Evolutionary conservation across 2,113 vertebrate genomes (phyloP).

Genomic region (Tricholaema leucomelas): DNA sequence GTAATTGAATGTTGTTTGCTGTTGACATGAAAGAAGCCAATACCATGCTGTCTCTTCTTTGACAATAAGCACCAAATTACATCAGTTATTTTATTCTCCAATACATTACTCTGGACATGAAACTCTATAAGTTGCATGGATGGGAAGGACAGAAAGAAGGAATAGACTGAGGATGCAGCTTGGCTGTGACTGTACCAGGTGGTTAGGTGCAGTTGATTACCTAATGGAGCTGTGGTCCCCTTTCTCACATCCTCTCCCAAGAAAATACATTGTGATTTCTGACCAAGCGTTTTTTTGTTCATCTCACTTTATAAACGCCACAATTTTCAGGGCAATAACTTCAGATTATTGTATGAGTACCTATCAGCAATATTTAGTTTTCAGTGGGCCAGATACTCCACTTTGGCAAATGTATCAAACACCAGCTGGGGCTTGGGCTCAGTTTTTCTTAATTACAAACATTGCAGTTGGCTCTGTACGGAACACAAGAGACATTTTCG

Average conservation of each 20-base stretch:
- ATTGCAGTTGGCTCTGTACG: background rate
- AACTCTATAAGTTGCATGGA: background rate
- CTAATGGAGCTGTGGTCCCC: background rate
- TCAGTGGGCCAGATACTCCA: background rate
- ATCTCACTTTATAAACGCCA: background rate
- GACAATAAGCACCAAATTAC: constrained; percentile 15
- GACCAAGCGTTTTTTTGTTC: background rate
- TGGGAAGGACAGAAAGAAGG: background rate
- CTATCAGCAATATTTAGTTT: constrained; percentile 35
- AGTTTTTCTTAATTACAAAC: constrained; percentile 11
- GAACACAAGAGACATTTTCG: background rate
- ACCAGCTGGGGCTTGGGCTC: background rate
- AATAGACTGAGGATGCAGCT: background rate
- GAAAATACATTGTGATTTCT: background rate
- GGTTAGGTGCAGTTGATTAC: background rate
- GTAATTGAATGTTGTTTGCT: constrained; percentile 64
- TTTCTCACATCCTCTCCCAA: background rate
- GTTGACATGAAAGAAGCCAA: background rate
- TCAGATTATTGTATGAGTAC: background rate
- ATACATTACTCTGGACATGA: background rate
- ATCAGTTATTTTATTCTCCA: background rate
- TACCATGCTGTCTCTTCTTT: background rate
- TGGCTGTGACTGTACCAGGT: background rate
- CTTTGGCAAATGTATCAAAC: constrained; percentile 6
- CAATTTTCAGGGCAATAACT: background rate